Base-by-base conservation (phyloP, 1,140 invertebrate species). In the Stratiolaelaps scimitus region DNA sequence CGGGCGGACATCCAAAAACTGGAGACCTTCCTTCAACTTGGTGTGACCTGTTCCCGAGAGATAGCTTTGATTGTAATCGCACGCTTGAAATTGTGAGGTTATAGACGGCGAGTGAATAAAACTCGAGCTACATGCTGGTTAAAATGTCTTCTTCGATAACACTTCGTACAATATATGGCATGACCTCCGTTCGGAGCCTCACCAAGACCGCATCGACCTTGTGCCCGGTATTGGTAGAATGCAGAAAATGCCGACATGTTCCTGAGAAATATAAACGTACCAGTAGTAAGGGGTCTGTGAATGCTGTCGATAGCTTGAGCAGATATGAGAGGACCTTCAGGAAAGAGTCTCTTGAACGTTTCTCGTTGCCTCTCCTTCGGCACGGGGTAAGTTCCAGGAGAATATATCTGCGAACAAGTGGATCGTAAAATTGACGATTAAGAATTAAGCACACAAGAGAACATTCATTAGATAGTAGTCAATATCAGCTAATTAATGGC, bases 341-440 rank as follows among this genome's bases (percentile, higher is more conserved):
- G 53, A 10, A 60, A 60, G 15, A 60, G 20, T 17, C 53, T 15
- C 20, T 60, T 60, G 23, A 60, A 60, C 15, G 26, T 60, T 10
- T 60, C 53, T 60, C 26, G 13, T 26, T 60, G 53, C 20, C 26
- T 60, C n/a, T 60, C 53, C 2, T 34, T 26, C 17, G 53, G 23
- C 26, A 60, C 53, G 1, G 53, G 53, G 23, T 60, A 60, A 26
- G 26, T 60, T 26, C 53, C 53, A 5, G 53, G 26, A 23, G 53
- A 60, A 1, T 60, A 60, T 4, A 60, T 60, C 53, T 60, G 26
- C 47, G 15, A 20, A 15, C 19, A 28, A 20, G 15, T n/a, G n/a
- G n/a, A n/a, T n/a, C n/a, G n/a, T n/a, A n/a, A n/a, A n/a, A n/a
- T n/a, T n/a, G n/a, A n/a, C n/a, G n/a, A n/a, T n/a, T n/a, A n/a